A percentile compares a stretch with the other conserved stretches of the same genome.
Conservation (phyloP, 2,113 vertebrate genomes). For the Salvator merianae region DNA sequence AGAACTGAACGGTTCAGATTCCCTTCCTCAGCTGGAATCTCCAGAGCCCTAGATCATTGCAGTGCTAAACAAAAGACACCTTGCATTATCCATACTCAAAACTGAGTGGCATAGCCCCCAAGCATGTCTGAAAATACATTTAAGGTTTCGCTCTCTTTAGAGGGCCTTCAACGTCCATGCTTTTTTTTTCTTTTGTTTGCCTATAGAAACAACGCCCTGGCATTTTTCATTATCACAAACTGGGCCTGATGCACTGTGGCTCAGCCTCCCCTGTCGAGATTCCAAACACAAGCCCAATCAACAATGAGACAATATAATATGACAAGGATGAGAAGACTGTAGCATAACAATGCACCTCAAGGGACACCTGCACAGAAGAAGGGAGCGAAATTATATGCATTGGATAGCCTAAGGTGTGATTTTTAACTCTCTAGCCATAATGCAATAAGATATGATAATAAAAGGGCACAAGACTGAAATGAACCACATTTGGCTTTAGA, state of each 20-base stretch:
- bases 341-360: conserved; percentile 36
- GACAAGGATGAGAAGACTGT: conserved; percentile 45
- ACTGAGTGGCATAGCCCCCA: not conserved
- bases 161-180: not conserved
- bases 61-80: not conserved
- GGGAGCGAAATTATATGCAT: conserved; percentile 53
- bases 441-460: conserved; percentile 67
- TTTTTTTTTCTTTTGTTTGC: conserved; percentile 42
- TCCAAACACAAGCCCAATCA: conserved; percentile 53
- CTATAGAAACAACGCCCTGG: conserved; percentile 58
- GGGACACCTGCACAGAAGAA: conserved; percentile 60
- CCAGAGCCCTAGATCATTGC: too few species aligned
- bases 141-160: not conserved
- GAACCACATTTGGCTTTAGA: conserved; percentile 42
- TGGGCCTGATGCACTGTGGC: conserved; percentile 58
- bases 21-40: too few species aligned
- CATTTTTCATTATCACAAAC: conserved; percentile 62
- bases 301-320: conserved; percentile 38
- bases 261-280: conserved; percentile 39
- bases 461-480: conserved; percentile 51
- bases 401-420: conserved; percentile 56
- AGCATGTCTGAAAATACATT: not conserved
- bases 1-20: too few species aligned
- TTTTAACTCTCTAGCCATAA: conserved; percentile 59
- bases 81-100: not conserved